Base-by-base conservation (phyloP, 2,797 vertebrate species). In the Alca torda region DNA sequence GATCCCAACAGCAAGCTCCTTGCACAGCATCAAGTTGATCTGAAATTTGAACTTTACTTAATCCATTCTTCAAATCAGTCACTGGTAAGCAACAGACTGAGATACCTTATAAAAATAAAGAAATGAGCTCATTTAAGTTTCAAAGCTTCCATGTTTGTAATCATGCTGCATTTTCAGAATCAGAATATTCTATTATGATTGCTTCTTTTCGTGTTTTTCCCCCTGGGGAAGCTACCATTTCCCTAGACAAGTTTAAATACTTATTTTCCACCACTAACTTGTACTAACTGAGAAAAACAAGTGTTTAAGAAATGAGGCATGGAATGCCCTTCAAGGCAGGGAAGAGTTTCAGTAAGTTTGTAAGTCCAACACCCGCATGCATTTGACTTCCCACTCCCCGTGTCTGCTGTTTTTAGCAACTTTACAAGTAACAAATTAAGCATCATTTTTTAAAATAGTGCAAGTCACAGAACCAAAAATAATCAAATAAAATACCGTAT, bases 1-100 rank as follows among this genome's bases (percentile, higher is more conserved):
- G 97, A 93, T 97, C 96, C 97, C 85, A 97, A 96, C 95, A 98
- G 98, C 96, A 97, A 98, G 89, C 95, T 97, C 95, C 96, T 96
- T 96, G 97, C 96, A 92, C 94, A 96, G 97, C 98, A 96, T 94
- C 93, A 96, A 28, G 95, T 88, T 97, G 97, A 98, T 97, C 97
- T 96, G 92, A 98, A 98, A 98, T n/a, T 0, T 83, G 39, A 97
- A 95, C 86, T 84, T 92, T 25, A 91, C 59, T 93, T 93, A 92
- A 86, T 79, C 16, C 26, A 76, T 57, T 95, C 81, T 89, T 78
- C 91, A 67, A 73, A 95, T 92, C 35, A 93, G 57, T 37, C 82
- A 78, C 57, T 83, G 17, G 31, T 86, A 96, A 96, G 70, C 75
- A 95, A 90, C 25, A 80, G 72, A 48, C 84, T 50, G 65, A 74